These are phyloP conservation scores for Alsophila aescularia DNA, from an alignment of 2,888 invertebrate species.

Conservation along the genomic window DNA sequence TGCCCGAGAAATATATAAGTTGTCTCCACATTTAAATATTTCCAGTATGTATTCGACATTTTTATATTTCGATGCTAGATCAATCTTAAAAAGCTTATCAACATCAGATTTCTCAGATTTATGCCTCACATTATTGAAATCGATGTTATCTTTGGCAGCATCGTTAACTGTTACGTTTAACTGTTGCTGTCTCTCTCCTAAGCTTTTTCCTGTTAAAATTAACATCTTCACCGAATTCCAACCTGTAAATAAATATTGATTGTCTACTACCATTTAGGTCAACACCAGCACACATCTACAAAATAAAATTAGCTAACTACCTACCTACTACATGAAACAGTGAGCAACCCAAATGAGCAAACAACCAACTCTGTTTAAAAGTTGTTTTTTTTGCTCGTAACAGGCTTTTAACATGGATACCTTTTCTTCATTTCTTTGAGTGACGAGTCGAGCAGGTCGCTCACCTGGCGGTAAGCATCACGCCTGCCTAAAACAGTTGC, in stretches of 20 bases:
- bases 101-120: constrained; percentile 50
- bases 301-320: too few species aligned
- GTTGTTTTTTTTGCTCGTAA: too few species aligned
- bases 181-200: constrained; percentile 52
- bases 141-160: constrained; percentile 34
- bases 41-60: constrained; percentile 60
- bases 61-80: constrained; percentile 59
- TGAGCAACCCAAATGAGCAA: too few species aligned
- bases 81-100: constrained; percentile 65
- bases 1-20: constrained; percentile 57
- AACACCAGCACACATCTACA: too few species aligned
- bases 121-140: constrained; percentile 47
- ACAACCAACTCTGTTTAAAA: too few species aligned
- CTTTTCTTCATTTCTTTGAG: too few species aligned
- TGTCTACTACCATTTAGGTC: too few species aligned
- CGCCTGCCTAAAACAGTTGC: too few species aligned
- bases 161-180: constrained; percentile 53
- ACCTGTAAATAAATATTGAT: constrained; percentile 31
- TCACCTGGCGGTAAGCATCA: too few species aligned
- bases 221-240: constrained; percentile 42
- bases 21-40: constrained; percentile 60
- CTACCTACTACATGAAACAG: too few species aligned
- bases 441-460: too few species aligned
- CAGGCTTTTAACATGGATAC: too few species aligned
- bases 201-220: constrained; percentile 46